Evolutionary conservation across 1,140 invertebrate genomes (phyloP), one percentile per base, ranked within the genome.

Genomic region (Hycleus phaleratus): DNA sequence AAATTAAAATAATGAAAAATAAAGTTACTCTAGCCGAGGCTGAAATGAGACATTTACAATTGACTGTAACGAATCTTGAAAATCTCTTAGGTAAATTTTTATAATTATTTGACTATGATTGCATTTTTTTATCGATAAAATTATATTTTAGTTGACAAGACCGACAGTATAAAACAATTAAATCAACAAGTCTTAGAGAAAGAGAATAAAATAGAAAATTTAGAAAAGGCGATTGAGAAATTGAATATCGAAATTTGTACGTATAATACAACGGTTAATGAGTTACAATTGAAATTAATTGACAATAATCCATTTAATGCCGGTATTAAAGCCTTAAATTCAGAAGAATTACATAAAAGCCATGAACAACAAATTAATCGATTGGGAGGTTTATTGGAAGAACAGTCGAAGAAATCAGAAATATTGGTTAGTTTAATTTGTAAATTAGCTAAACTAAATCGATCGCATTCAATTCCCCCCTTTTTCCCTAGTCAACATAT

Each of bases 1-100:
- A 73, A 58, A 61, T 73, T 18, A 60, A 67, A 43, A 43, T 40
- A 24, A 53, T 69, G 26, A 66, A 66, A 47, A 62, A 64, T 11
- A 61, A 68, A 65, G 45, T 64, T n/a, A 46, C 64, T 11, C 56
- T 66, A 43, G 39, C 46, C 9, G 67, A 73, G 57, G 56, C 58
- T 11, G 70, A 73, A 58, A 56, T 67, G 38, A 53, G 60, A 46
- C 67, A 66, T 58, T 25, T 55, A 11, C 56, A 65, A 56, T 58
- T 67, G 12, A 63, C 63, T 6, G 61, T 64, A 32, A 64, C 62
- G 51, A 68, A 69, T 61, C 24, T 59, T 18, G 61, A 69, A 59
- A 55, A 52, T 52, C 59, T 71, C 49, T 60, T 71, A 60, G 66
- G 69, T 69, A 50, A 51, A 26, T 32, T 45, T n/a, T 50, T 42